Base-by-base conservation (phyloP, 2,113 vertebrate species). In the Calypte anna region DNA sequence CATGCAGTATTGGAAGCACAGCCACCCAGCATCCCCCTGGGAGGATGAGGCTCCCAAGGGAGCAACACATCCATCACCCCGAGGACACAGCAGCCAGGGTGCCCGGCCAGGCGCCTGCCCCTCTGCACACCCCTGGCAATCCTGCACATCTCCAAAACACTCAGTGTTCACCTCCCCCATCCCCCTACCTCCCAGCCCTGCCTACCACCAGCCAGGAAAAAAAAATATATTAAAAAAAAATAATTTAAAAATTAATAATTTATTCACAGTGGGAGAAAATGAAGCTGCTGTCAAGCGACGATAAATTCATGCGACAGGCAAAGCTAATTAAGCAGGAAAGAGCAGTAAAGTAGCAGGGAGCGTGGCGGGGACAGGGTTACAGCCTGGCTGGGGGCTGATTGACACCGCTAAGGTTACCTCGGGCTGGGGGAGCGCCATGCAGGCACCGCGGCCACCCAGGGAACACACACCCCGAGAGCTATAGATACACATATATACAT, bases 391-490 rank as follows among this genome's bases (percentile, higher is more conserved):
- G 2, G 68, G n/a, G 68, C 94, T 91, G 86, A 92, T 44, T 86
- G 97, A 87, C 96, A 89, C 88, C 63, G 23, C 96, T 28, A 46
- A 89, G 97, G 96, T 96, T 80, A 93, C 96, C 93, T 21, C 77
- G 93, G 97, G 97, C 95, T 91, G 11, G 14, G 86, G 75, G 82
- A 18, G 86, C 46, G 38, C 95, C 94, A 48, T 61, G 90, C 96
- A 4, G 20, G 77, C 55, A 5, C 23, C 53, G 51, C 91, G 83
- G 93, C 96, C 95, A 58, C 94, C 86, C 66, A 10, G 93, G 77
- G 81, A 43, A 43, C 12, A 53, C 20, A 40, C 9, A 40, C 16
- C 14, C 36, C 36, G 36, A 38, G 36, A 38, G 36, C 36, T 8
- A 11, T 46, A 51, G 23, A 24, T 51, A 23, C 11, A 50, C 22